Evolutionary conservation across 1,140 invertebrate genomes (phyloP).

Genomic region (Wiebesia pumilae): DNA sequence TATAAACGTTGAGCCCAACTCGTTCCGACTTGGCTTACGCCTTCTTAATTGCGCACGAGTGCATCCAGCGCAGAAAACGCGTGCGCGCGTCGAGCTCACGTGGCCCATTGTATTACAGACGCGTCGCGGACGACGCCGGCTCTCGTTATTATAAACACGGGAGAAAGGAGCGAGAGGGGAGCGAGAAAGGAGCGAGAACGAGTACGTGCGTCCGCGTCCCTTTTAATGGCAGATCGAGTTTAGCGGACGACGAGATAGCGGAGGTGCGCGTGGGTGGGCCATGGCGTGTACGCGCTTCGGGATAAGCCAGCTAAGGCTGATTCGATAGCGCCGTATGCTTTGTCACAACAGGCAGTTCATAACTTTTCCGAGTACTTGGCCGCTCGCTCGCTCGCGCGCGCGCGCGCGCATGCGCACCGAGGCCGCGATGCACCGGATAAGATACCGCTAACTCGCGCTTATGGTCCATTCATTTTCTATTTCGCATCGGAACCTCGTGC

Average conservation of each 20-base stretch:
- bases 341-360: conserved; percentile 47
- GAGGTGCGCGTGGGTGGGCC: conserved; percentile 56
- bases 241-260: conserved; percentile 53
- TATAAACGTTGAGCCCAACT: conserved; percentile 28
- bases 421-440: conserved; percentile 25
- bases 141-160: not conserved
- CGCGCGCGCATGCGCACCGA: not conserved
- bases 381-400: not conserved
- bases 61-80: not conserved
- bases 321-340: conserved; percentile 35
- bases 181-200: not conserved
- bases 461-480: conserved; percentile 45
- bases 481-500: not conserved
- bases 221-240: conserved; percentile 58
- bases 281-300: conserved; percentile 35
- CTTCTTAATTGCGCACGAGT: not conserved
- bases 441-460: conserved; percentile 32
- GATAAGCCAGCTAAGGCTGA: conserved; percentile 16
- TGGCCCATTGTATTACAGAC: conserved; percentile 29
- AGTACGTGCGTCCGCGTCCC: not conserved
- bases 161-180: too few relatives aligned
- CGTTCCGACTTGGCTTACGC: not conserved
- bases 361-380: conserved; percentile 48
- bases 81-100: not conserved
- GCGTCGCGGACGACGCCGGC: not conserved